Percentiles rank a stretch among this genome's conserved stretches.
Conservation (phyloP, 2,797 vertebrate species). For the Pogonophryne albipinna region DNA sequence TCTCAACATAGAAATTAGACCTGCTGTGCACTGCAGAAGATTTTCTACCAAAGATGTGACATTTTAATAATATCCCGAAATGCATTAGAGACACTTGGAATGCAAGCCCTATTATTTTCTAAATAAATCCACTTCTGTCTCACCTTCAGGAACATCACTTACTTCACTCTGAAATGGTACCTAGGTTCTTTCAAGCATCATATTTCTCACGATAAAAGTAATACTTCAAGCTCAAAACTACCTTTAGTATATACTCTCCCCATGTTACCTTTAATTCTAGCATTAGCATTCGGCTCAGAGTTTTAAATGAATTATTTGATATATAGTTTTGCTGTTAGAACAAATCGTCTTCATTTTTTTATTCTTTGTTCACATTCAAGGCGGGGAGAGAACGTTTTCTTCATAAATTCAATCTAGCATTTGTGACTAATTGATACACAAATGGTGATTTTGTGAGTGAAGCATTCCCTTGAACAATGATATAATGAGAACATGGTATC, state of each 20-base stretch:
- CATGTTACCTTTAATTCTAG: too few species aligned
- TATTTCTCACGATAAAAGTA: background rate
- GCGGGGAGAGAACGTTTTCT: too few species aligned
- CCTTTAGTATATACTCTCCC: too few species aligned
- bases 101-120: slow-evolving; percentile 26
- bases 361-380: too few species aligned
- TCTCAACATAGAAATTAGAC: slow-evolving; percentile 16
- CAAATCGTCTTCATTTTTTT: too few species aligned
- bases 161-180: slow-evolving; percentile 22
- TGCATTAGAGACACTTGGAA: slow-evolving; percentile 42
- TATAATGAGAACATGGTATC: slow-evolving; percentile 6
- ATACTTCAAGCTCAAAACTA: too few species aligned
- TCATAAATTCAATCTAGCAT: too few species aligned
- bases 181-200: slow-evolving; percentile 5
- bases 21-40: slow-evolving; percentile 21
- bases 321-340: too few species aligned
- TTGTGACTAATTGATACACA: too few species aligned
- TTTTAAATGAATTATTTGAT: too few species aligned
- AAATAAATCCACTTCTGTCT: slow-evolving; percentile 22
- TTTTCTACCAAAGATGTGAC: slow-evolving; percentile 31
- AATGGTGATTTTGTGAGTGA: too few species aligned
- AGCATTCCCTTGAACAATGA: slow-evolving; percentile 1
- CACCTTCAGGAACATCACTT: slow-evolving; percentile 7
- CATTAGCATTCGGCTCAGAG: too few species aligned
- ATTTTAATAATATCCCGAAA: slow-evolving; percentile 53